Conservation (phyloP, 2,888 invertebrate genomes). For the Amphipyra tragopoginis region DNA sequence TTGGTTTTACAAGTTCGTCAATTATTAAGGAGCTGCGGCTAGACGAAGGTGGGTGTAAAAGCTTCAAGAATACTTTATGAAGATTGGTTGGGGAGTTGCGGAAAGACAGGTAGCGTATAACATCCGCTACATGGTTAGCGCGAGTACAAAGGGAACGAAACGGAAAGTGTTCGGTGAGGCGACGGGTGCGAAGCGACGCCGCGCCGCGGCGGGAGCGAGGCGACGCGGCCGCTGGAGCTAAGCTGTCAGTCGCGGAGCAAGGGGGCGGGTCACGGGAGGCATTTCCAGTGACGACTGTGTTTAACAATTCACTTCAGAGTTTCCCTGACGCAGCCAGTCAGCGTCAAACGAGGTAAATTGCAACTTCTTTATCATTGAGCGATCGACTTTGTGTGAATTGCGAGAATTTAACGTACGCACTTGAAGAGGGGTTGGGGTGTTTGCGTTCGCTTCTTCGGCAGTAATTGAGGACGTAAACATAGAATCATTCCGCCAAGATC, state of each 20-base stretch:
- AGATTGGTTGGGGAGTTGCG: conserved; percentile 22
- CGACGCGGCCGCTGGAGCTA: no score
- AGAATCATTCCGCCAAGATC: no score
- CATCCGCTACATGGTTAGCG: conserved; percentile 34
- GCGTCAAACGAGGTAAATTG: conserved; percentile 11
- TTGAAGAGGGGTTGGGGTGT: no score
- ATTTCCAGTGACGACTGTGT: conserved; percentile 24
- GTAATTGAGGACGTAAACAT: no score
- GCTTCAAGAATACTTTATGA: conserved; percentile 45
- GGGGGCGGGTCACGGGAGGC: conserved; percentile 6
- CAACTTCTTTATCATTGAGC: conserved; percentile 2
- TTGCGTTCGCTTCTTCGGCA: no score
- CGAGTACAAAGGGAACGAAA: conserved; percentile 28
- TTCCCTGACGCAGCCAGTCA: conserved; percentile 10
- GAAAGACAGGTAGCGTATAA: conserved; percentile 25
- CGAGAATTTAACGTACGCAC: no score
- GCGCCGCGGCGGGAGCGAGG: no score
- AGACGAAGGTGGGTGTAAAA: conserved; percentile 23
- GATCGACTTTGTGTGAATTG: background rate
- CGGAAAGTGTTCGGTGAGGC: conserved; percentile 26
- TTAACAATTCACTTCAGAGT: conserved; percentile 34
- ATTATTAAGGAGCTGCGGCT: conserved; percentile 44
- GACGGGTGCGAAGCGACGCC: no score
- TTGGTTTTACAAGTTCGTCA: conserved; percentile 22
- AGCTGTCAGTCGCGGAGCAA: background rate